Evolutionary conservation across 2,888 invertebrate species (phyloP).

Genomic region (Erannis defoliaria): DNA sequence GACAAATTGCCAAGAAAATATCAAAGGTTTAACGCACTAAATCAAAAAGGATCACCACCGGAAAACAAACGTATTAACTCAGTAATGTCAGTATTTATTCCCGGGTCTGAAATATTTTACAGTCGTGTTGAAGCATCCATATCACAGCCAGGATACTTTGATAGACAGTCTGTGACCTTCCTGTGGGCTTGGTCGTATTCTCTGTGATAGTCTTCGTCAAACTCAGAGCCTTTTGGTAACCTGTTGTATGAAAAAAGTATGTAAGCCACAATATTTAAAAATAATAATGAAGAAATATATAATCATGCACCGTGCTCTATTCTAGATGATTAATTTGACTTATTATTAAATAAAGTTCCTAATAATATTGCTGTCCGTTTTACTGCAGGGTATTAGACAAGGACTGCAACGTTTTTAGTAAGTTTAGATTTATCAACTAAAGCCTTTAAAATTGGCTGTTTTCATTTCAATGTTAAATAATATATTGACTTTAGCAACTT

Average conservation of each 20-base stretch:
- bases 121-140: slow-evolving; percentile 38
- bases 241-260: slow-evolving; percentile 60
- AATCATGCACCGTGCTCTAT: too few species aligned
- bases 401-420: too few species aligned
- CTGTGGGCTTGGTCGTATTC: slow-evolving; percentile 82
- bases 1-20: slow-evolving; percentile 11
- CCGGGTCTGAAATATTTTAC: slow-evolving; percentile 15
- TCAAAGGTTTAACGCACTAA: slow-evolving; percentile 18
- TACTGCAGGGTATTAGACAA: too few species aligned
- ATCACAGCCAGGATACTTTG: slow-evolving; percentile 76
- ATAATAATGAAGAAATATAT: background rate
- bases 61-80: slow-evolving; percentile 25
- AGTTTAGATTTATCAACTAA: too few species aligned
- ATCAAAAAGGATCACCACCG: slow-evolving; percentile 24
- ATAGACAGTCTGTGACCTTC: slow-evolving; percentile 68
- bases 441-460: too few species aligned
- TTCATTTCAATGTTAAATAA: too few species aligned
- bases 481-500: too few species aligned
- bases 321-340: too few species aligned
- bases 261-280: background rate
- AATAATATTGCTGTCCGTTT: too few species aligned
- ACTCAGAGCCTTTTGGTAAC: slow-evolving; percentile 75
- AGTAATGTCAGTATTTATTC: slow-evolving; percentile 36
- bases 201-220: slow-evolving; percentile 69
- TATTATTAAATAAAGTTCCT: too few species aligned